Evolutionary conservation across 2,113 vertebrate species (phyloP), one percentile per base, ranked within the genome.

Genomic region (Neodontobutis hainanensis): DNA sequence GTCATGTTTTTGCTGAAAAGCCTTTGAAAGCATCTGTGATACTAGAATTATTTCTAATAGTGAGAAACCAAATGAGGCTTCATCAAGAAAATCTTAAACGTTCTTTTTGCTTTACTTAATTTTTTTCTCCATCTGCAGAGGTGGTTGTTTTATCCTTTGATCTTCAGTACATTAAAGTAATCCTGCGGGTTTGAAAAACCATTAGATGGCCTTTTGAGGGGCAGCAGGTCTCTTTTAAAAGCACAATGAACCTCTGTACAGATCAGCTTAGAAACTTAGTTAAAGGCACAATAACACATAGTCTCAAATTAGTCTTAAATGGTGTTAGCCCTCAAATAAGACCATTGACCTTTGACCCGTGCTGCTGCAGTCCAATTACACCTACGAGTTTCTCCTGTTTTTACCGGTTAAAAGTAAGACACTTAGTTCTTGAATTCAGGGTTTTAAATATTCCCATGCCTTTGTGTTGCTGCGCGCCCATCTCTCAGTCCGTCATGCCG

Each of bases 301-400:
- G 77, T 85, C 86, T 87, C 80, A 86, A 87, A 90, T 90, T 88
- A 90, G 86, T 86, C 80, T 90, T 87, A 85, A 86, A 88, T 83
- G 86, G 77, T 87, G 83, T 87, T 87, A 87, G 85, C 73, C 85
- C 83, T 90, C 75, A 87, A 87, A 88, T 87, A 88, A 87, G 83
- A 85, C 70, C 76, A 42, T 78, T 85, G 81, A 88, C 85, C 68
- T 34, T 47, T 83, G 83, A 90, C 86, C 86, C 38, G 49, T 15
- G 70, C 82, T 57, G 82, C 77, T 46, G 79, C 56, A 51, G 77
- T 80, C 81, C 86, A 90, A 90, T 90, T 90, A 85, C 86, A 84
- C 83, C 84, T 76, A 87, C 81, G 15, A 73, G 49, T 87, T 74
- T 66, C 60, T 74, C 55, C 65, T 48, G 38, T 84, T 74, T 78